Conservation (phyloP, 2,113 vertebrate genomes). For the Arizona elegans region DNA sequence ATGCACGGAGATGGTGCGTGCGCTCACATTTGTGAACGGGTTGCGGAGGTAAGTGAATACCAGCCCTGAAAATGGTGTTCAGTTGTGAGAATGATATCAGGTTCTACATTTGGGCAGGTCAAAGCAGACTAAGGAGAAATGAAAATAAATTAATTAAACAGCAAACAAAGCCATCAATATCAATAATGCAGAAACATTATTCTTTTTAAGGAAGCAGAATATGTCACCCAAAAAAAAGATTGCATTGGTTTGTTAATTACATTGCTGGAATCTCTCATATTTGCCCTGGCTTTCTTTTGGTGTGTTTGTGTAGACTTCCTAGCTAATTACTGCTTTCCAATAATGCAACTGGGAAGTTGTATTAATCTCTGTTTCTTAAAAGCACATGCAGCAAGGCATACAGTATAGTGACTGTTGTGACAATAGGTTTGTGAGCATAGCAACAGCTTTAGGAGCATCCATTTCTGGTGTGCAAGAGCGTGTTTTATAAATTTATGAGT, state of each 20-base stretch:
- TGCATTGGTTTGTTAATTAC: background rate
- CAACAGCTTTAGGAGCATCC: constrained; percentile 42
- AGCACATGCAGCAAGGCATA: background rate
- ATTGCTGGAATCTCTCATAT: background rate
- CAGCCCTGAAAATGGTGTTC: background rate
- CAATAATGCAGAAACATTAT: background rate
- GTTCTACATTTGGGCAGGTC: background rate
- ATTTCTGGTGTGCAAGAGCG: constrained; percentile 27
- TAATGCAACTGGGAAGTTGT: constrained; percentile 19
- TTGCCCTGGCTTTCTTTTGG: background rate
- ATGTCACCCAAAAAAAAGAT: background rate
- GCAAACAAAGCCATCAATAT: background rate
- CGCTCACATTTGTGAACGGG: too few species aligned
- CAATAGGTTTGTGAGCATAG: constrained; percentile 36
- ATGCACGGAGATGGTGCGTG: too few species aligned
- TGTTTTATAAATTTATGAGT: constrained; percentile 51
- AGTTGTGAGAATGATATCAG: background rate
- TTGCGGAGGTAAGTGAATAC: too few species aligned
- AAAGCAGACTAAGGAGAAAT: background rate
- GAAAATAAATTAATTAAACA: background rate
- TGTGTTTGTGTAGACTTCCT: background rate
- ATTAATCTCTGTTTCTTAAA: constrained; percentile 43
- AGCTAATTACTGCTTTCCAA: constrained; percentile 40
- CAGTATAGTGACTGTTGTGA: constrained; percentile 33
- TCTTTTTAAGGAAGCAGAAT: background rate